Base-by-base conservation (phyloP, 2,888 invertebrate genomes). In the Leptinotarsa peninsularis region DNA sequence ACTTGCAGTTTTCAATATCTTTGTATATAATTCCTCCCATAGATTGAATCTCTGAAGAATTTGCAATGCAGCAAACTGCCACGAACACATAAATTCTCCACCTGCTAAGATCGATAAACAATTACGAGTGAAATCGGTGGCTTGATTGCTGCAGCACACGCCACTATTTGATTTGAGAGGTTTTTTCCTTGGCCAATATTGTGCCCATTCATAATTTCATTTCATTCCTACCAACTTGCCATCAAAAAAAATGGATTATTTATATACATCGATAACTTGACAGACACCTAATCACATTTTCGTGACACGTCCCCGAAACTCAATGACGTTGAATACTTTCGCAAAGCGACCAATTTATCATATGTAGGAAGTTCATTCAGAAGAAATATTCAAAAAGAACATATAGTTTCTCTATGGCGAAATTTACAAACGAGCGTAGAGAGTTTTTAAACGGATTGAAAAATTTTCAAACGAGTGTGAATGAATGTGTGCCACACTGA, bases 141-240 rank as follows among this genome's bases (percentile, higher is more conserved):
- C 58, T 27, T 56, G 63, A 74, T 66, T 70, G 60, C 66, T 49
- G 17, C 15, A 27, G 66, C 74, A 70, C 74, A 74, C 74, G 74
- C 67, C 66, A 74, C 66, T 54, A 70, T 74, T 69, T 70, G 70
- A 70, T 70, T 69, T 70, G 52, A 74, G 74, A 70, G 74, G 56
- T 74, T 70, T 74, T 73, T 74, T 70, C 4, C 13, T 23, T 58
- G 15, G 13, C 21, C 21, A 23, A 58, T 58, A 58, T 21, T 21
- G 23, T 23, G 23, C 21, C 21, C 23, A 58, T 58, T 69, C 23
- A 21, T 58, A 15, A 56, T 7, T 71, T 21, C 18, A 27, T 10
- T n/a, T 50, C 23, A 63, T 63, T 71, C 7, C 4, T 43, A 21
- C 58, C 3, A 21, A 58, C 70, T 60, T 70, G 58, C 18, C 54